A percentile compares a stretch with the other conserved stretches of the same genome.
Conservation (phyloP, 2,113 vertebrate species). For the Polyodon spathula region DNA sequence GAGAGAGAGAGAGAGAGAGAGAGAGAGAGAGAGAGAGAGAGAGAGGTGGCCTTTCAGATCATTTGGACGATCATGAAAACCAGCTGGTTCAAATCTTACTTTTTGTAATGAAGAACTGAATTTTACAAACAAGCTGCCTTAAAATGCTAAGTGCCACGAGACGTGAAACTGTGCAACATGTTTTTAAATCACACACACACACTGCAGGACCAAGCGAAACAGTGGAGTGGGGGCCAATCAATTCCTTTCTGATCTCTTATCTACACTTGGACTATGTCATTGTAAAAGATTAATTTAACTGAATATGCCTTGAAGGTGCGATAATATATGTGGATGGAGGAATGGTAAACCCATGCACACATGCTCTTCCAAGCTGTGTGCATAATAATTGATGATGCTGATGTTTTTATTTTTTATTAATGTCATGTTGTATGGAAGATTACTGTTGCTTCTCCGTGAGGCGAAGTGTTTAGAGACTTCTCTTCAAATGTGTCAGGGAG, state of each 20-base stretch:
- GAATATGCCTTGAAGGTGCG: not conserved
- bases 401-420: not conserved
- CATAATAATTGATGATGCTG: not conserved
- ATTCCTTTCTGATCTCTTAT: not conserved
- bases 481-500: too few species aligned
- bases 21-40: not conserved
- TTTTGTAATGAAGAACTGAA: not conserved
- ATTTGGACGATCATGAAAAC: not conserved
- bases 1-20: too few species aligned
- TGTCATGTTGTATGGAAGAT: not conserved
- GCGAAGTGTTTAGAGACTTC: not conserved
- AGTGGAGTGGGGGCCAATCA: not conserved
- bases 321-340: not conserved
- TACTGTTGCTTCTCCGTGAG: not conserved
- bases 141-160: not conserved
- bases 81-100: constrained; percentile 2
- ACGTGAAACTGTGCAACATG: not conserved
- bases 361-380: not conserved
- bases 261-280: not conserved
- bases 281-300: not conserved
- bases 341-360: not conserved
- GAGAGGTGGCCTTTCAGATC: not conserved
- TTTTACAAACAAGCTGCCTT: not conserved
- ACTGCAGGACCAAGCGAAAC: not conserved
- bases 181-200: too few species aligned